Conservation (phyloP, 2,797 vertebrate species). For the Australoheros facetus region DNA sequence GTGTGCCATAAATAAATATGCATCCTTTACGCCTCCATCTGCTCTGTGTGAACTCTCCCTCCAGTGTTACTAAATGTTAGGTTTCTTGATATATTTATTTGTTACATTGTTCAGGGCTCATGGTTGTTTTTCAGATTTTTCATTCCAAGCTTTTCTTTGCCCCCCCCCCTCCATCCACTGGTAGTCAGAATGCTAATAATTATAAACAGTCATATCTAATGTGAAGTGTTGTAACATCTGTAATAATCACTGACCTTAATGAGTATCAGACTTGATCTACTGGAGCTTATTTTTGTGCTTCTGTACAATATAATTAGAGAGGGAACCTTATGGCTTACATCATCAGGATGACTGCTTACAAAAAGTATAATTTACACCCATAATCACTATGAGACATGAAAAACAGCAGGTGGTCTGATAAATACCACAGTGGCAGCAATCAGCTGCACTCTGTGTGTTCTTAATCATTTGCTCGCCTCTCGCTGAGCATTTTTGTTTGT, state of each 20-base stretch:
- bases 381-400: neutral
- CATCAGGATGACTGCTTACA: neutral
- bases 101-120: conserved; percentile 9
- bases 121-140: neutral
- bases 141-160: neutral
- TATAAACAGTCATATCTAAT: neutral
- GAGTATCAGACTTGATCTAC: neutral
- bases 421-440: neutral
- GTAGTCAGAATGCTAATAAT: neutral
- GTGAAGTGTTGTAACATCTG: neutral
- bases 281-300: neutral
- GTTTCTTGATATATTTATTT: conserved; percentile 24
- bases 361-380: neutral
- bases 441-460: neutral
- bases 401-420: neutral
- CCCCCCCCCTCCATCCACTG: neutral
- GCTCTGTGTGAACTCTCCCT: conserved; percentile 33
- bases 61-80: conserved; percentile 2
- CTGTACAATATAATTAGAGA: neutral
- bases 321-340: neutral
- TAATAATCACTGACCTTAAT: neutral
- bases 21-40: conserved; percentile 33
- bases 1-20: conserved; percentile 35
- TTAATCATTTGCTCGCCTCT: neutral
- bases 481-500: neutral